A percentile compares a stretch with the other conserved stretches of the same genome.
phyloP scores from a whole-genome alignment of 2,888 invertebrate species.

The Phytoseiulus persimilis region DNA sequence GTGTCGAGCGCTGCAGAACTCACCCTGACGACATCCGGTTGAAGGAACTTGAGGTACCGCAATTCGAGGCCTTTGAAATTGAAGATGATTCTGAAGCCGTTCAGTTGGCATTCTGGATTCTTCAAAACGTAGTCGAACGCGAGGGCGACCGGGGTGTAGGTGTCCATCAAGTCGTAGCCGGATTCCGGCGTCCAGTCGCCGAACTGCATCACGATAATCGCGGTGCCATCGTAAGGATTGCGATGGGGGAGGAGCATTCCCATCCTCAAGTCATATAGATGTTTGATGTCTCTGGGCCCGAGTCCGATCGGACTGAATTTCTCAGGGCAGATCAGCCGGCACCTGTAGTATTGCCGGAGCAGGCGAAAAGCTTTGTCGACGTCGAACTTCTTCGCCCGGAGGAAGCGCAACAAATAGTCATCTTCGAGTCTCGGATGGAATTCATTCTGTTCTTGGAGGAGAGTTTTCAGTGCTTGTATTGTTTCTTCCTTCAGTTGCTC shows the following conservation, averaged over 20 bases:
- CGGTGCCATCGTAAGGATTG: constrained; percentile 6
- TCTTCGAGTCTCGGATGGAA: constrained; percentile 40
- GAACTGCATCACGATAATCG: neutral
- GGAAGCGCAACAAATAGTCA: constrained; percentile 41
- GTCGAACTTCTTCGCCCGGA: constrained; percentile 43
- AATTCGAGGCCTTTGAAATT: constrained; percentile 20
- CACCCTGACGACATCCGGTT: constrained; percentile 28
- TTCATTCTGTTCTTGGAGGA: constrained; percentile 1
- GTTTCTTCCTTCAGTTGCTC: neutral
- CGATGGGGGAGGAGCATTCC: neutral
- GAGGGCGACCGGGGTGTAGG: neutral
- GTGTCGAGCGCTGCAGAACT: neutral
- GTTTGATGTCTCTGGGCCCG: neutral
- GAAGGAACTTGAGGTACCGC: constrained; percentile 20
- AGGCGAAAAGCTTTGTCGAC: constrained; percentile 42
- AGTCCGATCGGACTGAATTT: constrained; percentile 24
- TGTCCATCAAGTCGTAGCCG: constrained; percentile 10
- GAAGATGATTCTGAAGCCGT: constrained; percentile 17
- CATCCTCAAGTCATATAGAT: constrained; percentile 7
- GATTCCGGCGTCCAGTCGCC: constrained; percentile 30
- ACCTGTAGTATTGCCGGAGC: constrained; percentile 42
- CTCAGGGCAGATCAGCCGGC: constrained; percentile 30
- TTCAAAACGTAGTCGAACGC: neutral
- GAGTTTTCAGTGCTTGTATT: neutral
- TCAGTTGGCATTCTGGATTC: constrained; percentile 17